Evolutionary conservation across 1,140 invertebrate genomes (phyloP).

Genomic region (Anastrepha obliqua): DNA sequence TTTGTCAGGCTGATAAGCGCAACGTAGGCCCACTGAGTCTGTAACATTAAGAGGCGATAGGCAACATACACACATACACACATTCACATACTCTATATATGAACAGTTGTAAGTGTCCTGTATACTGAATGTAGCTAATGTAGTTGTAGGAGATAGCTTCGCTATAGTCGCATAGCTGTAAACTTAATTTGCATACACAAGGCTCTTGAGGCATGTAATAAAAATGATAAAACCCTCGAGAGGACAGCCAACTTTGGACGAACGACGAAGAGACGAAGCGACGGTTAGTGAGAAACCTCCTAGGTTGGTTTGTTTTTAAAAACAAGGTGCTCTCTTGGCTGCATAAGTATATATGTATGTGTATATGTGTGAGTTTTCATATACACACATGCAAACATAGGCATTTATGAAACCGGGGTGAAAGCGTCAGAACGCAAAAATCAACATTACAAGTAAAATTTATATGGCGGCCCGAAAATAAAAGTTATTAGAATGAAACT

Average conservation of each 20-base stretch:
- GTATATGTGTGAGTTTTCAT: background rate
- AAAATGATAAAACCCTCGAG: slow-evolving; percentile 44
- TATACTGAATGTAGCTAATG: background rate
- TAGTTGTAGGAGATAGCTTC: background rate
- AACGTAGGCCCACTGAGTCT: background rate
- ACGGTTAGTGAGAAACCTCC: background rate
- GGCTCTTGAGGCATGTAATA: slow-evolving; percentile 35
- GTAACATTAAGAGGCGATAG: background rate
- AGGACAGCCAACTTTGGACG: slow-evolving; percentile 27
- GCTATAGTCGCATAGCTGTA: background rate
- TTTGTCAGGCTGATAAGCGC: background rate
- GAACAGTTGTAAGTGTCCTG: background rate
- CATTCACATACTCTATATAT: background rate
- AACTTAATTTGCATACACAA: slow-evolving; percentile 47
- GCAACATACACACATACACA: background rate
- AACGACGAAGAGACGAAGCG: background rate
- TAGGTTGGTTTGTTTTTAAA: background rate
- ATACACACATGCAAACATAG: too few species aligned
- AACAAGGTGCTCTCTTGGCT: background rate
- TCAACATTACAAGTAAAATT: slow-evolving; percentile 33
- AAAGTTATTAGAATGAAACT: slow-evolving; percentile 12
- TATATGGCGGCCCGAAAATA: background rate
- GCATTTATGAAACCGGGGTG: background rate
- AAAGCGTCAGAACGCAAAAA: slow-evolving; percentile 13
- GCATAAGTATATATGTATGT: background rate